Base-by-base conservation (phyloP, 2,888 invertebrate genomes). In the Apamea anceps region DNA sequence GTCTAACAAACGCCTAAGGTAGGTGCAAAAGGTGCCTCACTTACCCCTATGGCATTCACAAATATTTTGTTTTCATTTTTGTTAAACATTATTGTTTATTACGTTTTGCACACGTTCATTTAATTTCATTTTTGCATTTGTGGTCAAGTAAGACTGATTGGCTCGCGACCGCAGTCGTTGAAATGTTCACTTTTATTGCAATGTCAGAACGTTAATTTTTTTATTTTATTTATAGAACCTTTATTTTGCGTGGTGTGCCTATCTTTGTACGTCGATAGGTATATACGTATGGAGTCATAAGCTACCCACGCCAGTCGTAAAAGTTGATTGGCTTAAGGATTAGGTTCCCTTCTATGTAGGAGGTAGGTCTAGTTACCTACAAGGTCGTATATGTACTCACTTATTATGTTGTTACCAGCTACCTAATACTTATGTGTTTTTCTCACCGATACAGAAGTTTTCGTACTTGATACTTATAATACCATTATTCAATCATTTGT, bases 321-420 rank as follows among this genome's bases (percentile, higher is more conserved):
- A 82, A 84, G 68, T 79, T 82, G 84, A 82, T 84, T 82, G 79
- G 67, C 57, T 67, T 57, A 72, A 78, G 63, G 78, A 71, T 83
- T 83, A 71, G 63, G 68, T 77, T 67, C 37, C 28, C 21, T 72
- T 21, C 25, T 21, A 48, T 32, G 42, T 5, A 70, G 62, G 77
- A 68, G 37, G 25, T 62, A 57, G 42, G 77, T 77, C 68, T 57
- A 42, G 77, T 15, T 70, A 76, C 68, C 62, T 37, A 57, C 37
- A 75, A 67, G 62, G 48, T 2, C n/a, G 10, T 60, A 60, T 21
- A 25, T 54, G 60, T 60, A 62, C 15, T 18, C 25, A 54, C 15
- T 8, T 13, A 80, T 12, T 62, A 48, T 15, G 2, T 63, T 54
- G 13, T 12, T 54, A 63, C 8, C 37, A 57, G 37, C 18, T 54